phyloP scores from a whole-genome alignment of 2,888 invertebrate species.

The Sarcophaga rosellei region DNA sequence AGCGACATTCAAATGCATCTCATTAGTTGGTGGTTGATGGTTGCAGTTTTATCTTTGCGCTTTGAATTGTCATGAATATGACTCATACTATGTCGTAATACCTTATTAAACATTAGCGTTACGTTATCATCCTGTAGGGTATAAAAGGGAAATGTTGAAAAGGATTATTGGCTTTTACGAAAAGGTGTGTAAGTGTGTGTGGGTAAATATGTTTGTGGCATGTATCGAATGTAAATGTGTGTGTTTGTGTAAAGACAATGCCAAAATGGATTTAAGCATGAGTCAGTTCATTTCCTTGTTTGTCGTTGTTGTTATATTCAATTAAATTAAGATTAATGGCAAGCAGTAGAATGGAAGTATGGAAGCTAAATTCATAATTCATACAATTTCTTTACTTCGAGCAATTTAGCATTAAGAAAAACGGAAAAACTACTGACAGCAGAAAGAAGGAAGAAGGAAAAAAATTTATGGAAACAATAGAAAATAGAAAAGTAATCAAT shows the following conservation, averaged over 20 bases:
- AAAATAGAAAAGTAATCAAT: conserved; percentile 55
- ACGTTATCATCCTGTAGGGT: neutral
- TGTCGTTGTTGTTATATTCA: conserved; percentile 45
- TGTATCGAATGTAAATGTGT: neutral
- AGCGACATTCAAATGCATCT: neutral
- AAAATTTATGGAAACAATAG: conserved; percentile 30
- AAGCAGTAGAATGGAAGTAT: conserved; percentile 1
- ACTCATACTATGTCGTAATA: neutral
- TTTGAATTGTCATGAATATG: neutral
- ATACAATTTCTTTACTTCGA: conserved; percentile 52
- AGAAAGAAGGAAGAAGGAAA: conserved; percentile 16
- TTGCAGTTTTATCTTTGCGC: neutral
- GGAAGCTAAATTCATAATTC: conserved; percentile 63
- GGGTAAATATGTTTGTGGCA: too few relatives aligned
- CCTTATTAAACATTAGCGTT: neutral
- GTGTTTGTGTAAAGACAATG: neutral
- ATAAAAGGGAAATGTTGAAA: neutral
- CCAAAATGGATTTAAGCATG: conserved; percentile 48
- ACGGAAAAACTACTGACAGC: conserved; percentile 17
- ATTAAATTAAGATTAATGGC: conserved; percentile 69
- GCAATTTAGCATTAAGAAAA: conserved; percentile 48
- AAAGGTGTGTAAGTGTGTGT: neutral
- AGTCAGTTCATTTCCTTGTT: conserved; percentile 48
- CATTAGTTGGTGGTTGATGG: neutral
- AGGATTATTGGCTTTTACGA: neutral